These are phyloP conservation scores for Pararge aegeria DNA, from an alignment of 1,140 invertebrate species.

Conservation along the genomic window DNA sequence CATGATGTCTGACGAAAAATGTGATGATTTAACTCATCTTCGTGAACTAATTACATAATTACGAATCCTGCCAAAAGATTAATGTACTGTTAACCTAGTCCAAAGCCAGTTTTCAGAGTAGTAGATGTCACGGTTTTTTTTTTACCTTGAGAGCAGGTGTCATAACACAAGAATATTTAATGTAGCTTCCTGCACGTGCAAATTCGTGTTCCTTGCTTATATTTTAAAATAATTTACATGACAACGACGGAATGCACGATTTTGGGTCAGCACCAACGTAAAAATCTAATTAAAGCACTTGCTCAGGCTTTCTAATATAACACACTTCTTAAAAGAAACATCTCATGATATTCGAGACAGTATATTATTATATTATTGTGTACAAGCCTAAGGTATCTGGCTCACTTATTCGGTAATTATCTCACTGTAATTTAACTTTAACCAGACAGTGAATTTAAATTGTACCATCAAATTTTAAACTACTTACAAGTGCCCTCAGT, in stretches of 20 bases:
- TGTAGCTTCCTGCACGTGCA: slow-evolving; percentile 12
- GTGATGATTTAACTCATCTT: too few species aligned
- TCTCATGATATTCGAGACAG: not conserved
- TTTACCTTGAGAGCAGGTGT: slow-evolving; percentile 33
- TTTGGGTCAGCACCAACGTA: slow-evolving; percentile 15
- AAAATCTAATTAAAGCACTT: slow-evolving; percentile 12
- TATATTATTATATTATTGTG: slow-evolving; percentile 1
- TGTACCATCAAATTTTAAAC: too few species aligned
- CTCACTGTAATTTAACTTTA: too few species aligned
- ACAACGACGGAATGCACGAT: slow-evolving; percentile 10
- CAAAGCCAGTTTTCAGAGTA: slow-evolving; percentile 45
- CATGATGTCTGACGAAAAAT: too few species aligned
- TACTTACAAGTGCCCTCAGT: too few species aligned
- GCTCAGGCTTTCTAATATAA: slow-evolving; percentile 8
- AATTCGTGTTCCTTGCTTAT: not conserved
- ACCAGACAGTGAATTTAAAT: too few species aligned
- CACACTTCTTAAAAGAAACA: not conserved
- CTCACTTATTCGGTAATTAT: too few species aligned
- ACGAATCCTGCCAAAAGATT: slow-evolving; percentile 11
- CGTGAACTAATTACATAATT: too few species aligned
- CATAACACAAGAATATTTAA: slow-evolving; percentile 24
- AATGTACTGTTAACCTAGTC: slow-evolving; percentile 30
- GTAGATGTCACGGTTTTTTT: slow-evolving; percentile 51
- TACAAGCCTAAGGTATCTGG: too few species aligned
- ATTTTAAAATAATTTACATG: slow-evolving; percentile 16